Evolutionary conservation across 2,113 vertebrate species (phyloP).

Genomic region (Caretta caretta): DNA sequence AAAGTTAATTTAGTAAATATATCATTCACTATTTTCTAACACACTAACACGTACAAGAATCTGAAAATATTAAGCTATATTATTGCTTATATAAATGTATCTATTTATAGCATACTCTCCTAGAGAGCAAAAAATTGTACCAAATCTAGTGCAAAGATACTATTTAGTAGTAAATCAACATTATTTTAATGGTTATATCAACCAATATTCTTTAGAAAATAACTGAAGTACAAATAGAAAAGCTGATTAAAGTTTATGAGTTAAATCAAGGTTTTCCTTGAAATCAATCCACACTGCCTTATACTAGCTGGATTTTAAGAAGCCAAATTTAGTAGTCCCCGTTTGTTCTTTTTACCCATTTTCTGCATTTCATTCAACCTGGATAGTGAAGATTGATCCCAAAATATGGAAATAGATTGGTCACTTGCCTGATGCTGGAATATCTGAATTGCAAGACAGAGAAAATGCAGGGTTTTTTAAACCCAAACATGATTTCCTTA

Average conservation of each 20-base stretch:
- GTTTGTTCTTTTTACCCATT: background rate
- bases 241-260: background rate
- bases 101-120: background rate
- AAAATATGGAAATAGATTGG: too few species aligned
- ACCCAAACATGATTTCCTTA: background rate
- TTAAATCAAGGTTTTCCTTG: background rate
- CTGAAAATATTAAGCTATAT: background rate
- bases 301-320: background rate
- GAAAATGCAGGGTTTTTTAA: background rate
- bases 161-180: background rate
- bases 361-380: background rate
- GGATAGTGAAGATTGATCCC: background rate
- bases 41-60: background rate
- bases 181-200: background rate
- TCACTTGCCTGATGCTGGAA: too few species aligned
- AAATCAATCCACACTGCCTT: background rate
- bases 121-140: background rate
- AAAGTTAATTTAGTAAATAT: background rate
- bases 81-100: background rate
- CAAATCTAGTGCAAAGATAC: background rate
- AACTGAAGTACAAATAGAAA: background rate
- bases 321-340: background rate
- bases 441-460: background rate
- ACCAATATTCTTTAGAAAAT: background rate
- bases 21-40: background rate